A percentile compares a stretch with the other conserved stretches of the same genome.
These are phyloP conservation scores for Brachirus orientalis DNA, from an alignment of 2,113 vertebrate genomes.

Conservation along the genomic window DNA sequence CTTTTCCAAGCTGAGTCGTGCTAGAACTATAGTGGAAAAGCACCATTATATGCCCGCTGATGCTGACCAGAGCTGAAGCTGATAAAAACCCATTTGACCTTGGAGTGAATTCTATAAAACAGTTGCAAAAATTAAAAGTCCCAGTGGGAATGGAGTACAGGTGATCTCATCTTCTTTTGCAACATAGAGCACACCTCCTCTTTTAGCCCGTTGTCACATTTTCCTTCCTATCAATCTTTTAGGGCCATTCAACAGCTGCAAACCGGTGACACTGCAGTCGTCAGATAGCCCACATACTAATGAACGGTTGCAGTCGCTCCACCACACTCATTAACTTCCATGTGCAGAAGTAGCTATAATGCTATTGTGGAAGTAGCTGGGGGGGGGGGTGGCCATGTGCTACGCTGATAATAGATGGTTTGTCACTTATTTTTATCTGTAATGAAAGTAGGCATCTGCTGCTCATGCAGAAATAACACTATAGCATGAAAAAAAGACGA, in stretches of 20 bases:
- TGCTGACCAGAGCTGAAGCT: too few species aligned
- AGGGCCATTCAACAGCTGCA: slow-evolving; percentile 21
- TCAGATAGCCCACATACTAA: slow-evolving; percentile 42
- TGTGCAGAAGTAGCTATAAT: slow-evolving; percentile 37
- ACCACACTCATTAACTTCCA: slow-evolving; percentile 49
- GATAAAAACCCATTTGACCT: too few species aligned
- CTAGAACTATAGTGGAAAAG: too few species aligned
- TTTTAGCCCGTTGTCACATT: not conserved
- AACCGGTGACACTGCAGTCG: slow-evolving; percentile 18
- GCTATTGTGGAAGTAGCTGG: slow-evolving; percentile 27
- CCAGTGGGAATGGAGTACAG: slow-evolving; percentile 2
- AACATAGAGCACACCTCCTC: not conserved
- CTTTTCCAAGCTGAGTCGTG: too few species aligned
- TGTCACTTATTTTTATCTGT: slow-evolving; percentile 61
- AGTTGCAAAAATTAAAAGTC: too few species aligned
- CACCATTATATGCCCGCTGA: too few species aligned
- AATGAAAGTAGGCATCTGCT: slow-evolving; percentile 69
- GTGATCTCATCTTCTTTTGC: slow-evolving; percentile 27
- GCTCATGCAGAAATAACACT: slow-evolving; percentile 38
- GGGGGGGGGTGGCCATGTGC: slow-evolving; percentile 40
- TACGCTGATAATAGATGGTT: slow-evolving; percentile 67
- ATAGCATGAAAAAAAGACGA: slow-evolving; percentile 10
- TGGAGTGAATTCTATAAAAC: too few species aligned
- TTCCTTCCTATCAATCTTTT: slow-evolving; percentile 10
- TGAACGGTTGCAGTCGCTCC: slow-evolving; percentile 34